These are phyloP conservation scores for Dorcus hopei DNA, from an alignment of 2,888 invertebrate species.

Conservation along the genomic window DNA sequence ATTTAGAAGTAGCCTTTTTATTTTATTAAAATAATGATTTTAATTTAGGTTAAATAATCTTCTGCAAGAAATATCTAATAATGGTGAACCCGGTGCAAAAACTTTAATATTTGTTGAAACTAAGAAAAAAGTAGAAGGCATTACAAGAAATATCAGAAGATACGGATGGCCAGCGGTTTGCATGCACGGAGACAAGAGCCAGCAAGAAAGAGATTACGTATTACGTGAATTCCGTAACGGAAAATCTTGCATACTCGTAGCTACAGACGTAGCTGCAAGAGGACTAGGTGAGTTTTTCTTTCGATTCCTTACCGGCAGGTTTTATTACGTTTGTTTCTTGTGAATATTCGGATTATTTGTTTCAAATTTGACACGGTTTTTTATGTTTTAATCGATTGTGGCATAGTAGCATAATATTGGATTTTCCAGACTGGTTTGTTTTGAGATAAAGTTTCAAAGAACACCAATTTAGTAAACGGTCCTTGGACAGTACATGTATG, in stretches of 20 bases:
- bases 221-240: slow-evolving; percentile 85
- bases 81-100: slow-evolving; percentile 80
- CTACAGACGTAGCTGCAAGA: slow-evolving; percentile 96
- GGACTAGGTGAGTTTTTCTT: slow-evolving; percentile 76
- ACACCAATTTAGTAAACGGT: background rate
- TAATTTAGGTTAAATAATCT: slow-evolving; percentile 64
- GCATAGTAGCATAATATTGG: slow-evolving; percentile 35
- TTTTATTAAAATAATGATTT: slow-evolving; percentile 43
- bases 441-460: background rate
- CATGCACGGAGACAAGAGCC: slow-evolving; percentile 96
- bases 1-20: background rate
- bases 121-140: slow-evolving; percentile 79
- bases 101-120: slow-evolving; percentile 96
- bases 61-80: slow-evolving; percentile 76
- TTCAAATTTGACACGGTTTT: slow-evolving; percentile 3
- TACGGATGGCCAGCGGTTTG: slow-evolving; percentile 73
- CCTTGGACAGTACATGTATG: background rate
- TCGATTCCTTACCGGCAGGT: background rate
- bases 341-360: slow-evolving; percentile 4
- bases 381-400: slow-evolving; percentile 17
- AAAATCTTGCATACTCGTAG: slow-evolving; percentile 85
- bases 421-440: slow-evolving; percentile 34
- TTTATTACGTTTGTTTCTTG: slow-evolving; percentile 4
- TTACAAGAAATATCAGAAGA: slow-evolving; percentile 76
- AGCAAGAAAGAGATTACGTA: slow-evolving; percentile 91